Base-by-base conservation (phyloP, 2,113 vertebrate genomes). In the Scomber scombrus region DNA sequence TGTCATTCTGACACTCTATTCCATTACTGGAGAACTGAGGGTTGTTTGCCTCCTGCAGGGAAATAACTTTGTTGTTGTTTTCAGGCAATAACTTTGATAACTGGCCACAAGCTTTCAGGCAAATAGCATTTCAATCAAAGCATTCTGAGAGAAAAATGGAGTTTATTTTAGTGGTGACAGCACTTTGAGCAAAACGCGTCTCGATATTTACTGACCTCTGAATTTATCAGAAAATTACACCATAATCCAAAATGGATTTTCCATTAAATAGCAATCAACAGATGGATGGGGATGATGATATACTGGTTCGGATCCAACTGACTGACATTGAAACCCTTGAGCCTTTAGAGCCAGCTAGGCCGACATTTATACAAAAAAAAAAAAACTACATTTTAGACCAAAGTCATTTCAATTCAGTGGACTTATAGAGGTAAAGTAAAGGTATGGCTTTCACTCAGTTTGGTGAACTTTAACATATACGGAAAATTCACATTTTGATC, bases 81-180 rank as follows among this genome's bases (percentile, higher is more conserved):
- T 80, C 51, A 69, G 23, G 13, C 55, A 40, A 52, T 71, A 71
- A 75, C 57, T 75, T 56, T 58, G 71, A 72, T 72, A 82, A 76
- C 51, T 63, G 75, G 8, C 68, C 47, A 7, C 7, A 9, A 52
- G 14, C 18, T 74, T 55, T 40, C 3, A 54, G 40, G 55, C 43
- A 67, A 75, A 66, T 10, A 61, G 13, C 14, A 21, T 55, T 66
- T 78, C 64, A 65, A 13, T 84, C 57, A 68, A 62, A 69, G 11
- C n/a, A 26, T 13, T 16, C 19, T 75, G 50, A 45, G 15, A 6
- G 14, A 56, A 13, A 23, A 43, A 43, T 49, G 12, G 1, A 10
- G 67, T 49, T 5, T 63, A 4, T 40, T 34, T 34, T 14, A 31
- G 26, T n/a, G 4, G 19, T 11, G 14, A 60, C 11, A 58, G 21